Evolutionary conservation across 2,797 vertebrate genomes (phyloP).

Genomic region (Momotus momota): DNA sequence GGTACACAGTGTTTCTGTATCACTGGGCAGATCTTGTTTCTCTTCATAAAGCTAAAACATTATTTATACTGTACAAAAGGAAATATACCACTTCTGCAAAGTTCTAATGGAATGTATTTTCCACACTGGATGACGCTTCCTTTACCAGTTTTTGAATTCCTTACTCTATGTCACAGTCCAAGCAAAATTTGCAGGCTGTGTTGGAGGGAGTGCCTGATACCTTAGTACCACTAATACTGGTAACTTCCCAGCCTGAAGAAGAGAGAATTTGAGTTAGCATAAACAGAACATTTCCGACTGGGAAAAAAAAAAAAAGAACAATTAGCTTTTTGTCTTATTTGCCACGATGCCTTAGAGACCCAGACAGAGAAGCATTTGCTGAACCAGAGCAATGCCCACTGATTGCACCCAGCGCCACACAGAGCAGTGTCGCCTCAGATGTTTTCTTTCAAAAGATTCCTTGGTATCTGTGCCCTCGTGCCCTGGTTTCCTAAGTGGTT

Average conservation of each 20-base stretch:
- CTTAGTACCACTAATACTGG: not conserved
- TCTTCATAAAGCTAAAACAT: not conserved
- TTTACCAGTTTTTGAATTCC: not conserved
- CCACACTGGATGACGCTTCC: not conserved
- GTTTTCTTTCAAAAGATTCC: not conserved
- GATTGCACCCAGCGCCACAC: not conserved
- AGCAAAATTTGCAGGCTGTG: not conserved
- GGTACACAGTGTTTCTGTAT: not conserved
- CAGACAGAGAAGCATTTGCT: not conserved
- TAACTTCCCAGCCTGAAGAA: not conserved
- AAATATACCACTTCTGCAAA: not conserved
- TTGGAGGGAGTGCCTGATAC: not conserved
- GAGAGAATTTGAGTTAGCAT: not conserved
- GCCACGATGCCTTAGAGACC: not conserved
- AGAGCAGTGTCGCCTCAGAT: not conserved
- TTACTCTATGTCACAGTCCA: not conserved
- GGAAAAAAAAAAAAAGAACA: not conserved
- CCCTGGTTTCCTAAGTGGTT: not conserved
- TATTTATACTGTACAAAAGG: not conserved
- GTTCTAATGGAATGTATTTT: not conserved
- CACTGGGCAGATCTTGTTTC: not conserved
- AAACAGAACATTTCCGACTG: not conserved
- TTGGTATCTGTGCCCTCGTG: not conserved
- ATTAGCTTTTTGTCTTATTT: not conserved
- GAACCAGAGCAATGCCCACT: rapidly evolving